phyloP scores from a whole-genome alignment of 2,888 invertebrate genomes.

The Polydrusus tereticollis region DNA sequence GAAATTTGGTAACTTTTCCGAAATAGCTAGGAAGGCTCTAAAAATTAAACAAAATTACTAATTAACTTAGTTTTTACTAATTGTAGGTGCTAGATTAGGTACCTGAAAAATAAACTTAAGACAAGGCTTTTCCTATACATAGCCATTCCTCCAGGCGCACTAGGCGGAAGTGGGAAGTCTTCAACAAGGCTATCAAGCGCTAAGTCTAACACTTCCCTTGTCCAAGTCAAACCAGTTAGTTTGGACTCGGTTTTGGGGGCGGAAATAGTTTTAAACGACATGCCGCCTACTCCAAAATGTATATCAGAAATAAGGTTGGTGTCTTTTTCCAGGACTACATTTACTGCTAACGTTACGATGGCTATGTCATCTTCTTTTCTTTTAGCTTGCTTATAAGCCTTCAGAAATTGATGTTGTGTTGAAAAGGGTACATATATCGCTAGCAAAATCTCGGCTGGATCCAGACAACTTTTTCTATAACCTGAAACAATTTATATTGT shows the following conservation, averaged over 20 bases:
- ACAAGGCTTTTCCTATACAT: constrained; percentile 74
- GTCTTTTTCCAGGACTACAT: constrained; percentile 74
- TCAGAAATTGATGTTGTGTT: constrained; percentile 77
- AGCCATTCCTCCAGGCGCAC: constrained; percentile 78
- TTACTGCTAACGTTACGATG: constrained; percentile 90
- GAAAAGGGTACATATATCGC: constrained; percentile 85
- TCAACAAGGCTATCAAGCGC: constrained; percentile 74
- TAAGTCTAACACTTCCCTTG: constrained; percentile 63
- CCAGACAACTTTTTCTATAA: constrained; percentile 83
- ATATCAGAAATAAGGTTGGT: constrained; percentile 67
- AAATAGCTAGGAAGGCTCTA: constrained; percentile 71
- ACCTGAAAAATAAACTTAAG: constrained; percentile 79
- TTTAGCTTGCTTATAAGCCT: constrained; percentile 91
- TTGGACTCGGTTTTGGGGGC: constrained; percentile 75
- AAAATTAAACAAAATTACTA: not conserved
- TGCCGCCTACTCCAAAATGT: constrained; percentile 84
- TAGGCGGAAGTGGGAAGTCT: constrained; percentile 81
- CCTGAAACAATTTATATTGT: constrained; percentile 66
- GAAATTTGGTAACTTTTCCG: not conserved
- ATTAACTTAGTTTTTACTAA: no score
- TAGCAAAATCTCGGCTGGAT: constrained; percentile 82
- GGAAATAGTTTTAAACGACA: constrained; percentile 87
- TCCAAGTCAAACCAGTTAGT: constrained; percentile 58
- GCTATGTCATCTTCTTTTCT: constrained; percentile 96
- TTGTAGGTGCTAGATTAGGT: no score